Percentiles rank a stretch among this genome's conserved stretches.
phyloP scores from a whole-genome alignment of 2,797 vertebrate species.

The Enteromius argenteus region DNA sequence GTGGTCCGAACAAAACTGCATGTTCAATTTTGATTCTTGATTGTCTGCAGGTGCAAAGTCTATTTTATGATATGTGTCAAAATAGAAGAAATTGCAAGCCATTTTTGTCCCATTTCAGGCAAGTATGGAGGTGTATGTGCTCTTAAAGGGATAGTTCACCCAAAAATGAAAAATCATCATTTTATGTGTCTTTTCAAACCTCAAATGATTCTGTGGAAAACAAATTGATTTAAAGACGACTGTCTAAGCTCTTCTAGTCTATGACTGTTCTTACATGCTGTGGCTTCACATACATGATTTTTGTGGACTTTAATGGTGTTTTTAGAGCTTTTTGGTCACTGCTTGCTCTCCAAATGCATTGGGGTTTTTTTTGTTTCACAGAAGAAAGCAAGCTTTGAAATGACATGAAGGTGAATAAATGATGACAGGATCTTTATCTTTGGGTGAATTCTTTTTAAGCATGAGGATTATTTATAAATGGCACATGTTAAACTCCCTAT shows the following conservation, averaged over 20 bases:
- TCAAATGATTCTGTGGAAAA: not conserved
- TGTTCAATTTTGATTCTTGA: not conserved
- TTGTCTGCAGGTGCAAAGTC: not conserved
- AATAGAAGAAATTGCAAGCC: not conserved
- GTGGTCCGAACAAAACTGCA: not conserved
- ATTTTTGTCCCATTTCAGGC: constrained; percentile 2
- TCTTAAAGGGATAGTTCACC: constrained; percentile 5
- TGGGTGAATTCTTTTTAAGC: not conserved
- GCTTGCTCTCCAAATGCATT: not conserved
- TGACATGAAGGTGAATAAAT: constrained; percentile 1
- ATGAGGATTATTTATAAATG: not conserved
- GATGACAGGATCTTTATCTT: not conserved
- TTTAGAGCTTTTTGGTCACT: not conserved
- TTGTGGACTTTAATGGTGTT: not conserved
- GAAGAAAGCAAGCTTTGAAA: not conserved
- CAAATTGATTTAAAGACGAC: not conserved
- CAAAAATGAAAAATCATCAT: not conserved
- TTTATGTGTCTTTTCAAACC: not conserved
- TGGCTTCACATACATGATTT: not conserved
- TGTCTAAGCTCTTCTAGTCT: not conserved
- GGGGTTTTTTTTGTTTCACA: not conserved
- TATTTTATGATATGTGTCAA: not conserved
- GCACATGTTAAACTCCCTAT: not conserved
- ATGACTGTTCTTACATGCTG: not conserved
- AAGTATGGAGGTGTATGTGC: not conserved